Base-by-base conservation (phyloP, 2,797 vertebrate species). In the Atherinosoma microstoma region DNA sequence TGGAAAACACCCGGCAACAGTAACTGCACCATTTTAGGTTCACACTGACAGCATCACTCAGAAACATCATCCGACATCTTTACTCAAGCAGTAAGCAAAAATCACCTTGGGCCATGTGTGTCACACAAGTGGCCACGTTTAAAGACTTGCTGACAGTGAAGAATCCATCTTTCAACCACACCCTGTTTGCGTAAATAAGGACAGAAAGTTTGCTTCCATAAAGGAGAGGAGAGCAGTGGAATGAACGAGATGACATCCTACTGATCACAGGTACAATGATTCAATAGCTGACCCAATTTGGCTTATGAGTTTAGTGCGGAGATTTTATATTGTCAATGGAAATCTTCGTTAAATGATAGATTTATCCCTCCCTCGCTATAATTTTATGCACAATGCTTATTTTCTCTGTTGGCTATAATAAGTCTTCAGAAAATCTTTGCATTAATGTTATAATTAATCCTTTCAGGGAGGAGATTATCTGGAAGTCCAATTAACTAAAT, bases 151-250 rank as follows among this genome's bases (percentile, higher is more conserved):
- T 24, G 10, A 27, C 51, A 27, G 24, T 11, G 22, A 54, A 54
- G 11, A 29, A 22, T 24, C 54, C 27, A 24, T n/a, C 67, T 53
- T 53, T 53, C 1, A 49, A 49, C 22, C 24, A 68, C 81, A 66
- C 34, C 51, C 54, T 64, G 57, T 16, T 4, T 24, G 65, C 1
- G 24, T 63, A 24, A 68, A 73, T 24, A 53, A 74, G 30, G 53
- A 75, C 61, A 58, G 2, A 67, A 64, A 54, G 69, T 83, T 71
- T 74, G 75, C 40, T 42, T 42, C 40, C 40, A 6, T 8, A 35
- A 35, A 42, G n/a, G n/a, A n/a, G n/a, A n/a, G n/a, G n/a, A n/a
- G n/a, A n/a, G n/a, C n/a, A n/a, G n/a, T n/a, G 47, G 8, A 20
- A 9, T 4, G 49, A 24, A 24, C 10, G 24, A 53, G 24, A 22